Percentiles rank a stretch among this genome's conserved stretches.
These are phyloP conservation scores for Mystacornis crossleyi DNA, from an alignment of 2,113 vertebrate species.

Conservation along the genomic window DNA sequence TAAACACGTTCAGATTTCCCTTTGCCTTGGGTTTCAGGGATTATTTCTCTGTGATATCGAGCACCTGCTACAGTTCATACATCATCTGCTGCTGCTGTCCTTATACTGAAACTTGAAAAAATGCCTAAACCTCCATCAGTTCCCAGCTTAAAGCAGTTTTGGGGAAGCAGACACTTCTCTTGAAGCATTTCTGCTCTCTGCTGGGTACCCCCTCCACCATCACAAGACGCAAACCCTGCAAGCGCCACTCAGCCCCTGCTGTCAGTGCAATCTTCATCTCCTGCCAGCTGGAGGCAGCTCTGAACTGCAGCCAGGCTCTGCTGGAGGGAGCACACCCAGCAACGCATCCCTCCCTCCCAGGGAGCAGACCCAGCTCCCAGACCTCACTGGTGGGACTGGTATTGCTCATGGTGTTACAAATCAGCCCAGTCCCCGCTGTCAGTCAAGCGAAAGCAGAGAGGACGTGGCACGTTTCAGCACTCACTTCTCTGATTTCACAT, in stretches of 20 bases:
- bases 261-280: not conserved
- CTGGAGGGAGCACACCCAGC: not conserved
- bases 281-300: not conserved
- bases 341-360: not conserved
- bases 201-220: not conserved
- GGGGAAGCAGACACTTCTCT: not conserved
- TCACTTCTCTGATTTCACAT: slow-evolving; percentile 60
- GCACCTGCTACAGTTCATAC: not conserved
- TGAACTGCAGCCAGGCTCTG: not conserved
- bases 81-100: not conserved
- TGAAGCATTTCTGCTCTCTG: not conserved
- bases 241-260: not conserved
- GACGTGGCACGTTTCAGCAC: not conserved
- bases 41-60: not conserved
- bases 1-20: not conserved
- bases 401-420: not conserved
- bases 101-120: not conserved
- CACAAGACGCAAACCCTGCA: not conserved
- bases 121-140: not conserved
- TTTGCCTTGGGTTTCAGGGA: not conserved
- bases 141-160: not conserved
- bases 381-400: not conserved
- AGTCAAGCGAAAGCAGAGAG: not conserved
- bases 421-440: not conserved
- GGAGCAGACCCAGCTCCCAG: not conserved